Percentiles rank a stretch among this genome's conserved stretches.
phyloP scores from a whole-genome alignment of 2,888 invertebrate species.

The Kuschelorhynchus macadamiae region DNA sequence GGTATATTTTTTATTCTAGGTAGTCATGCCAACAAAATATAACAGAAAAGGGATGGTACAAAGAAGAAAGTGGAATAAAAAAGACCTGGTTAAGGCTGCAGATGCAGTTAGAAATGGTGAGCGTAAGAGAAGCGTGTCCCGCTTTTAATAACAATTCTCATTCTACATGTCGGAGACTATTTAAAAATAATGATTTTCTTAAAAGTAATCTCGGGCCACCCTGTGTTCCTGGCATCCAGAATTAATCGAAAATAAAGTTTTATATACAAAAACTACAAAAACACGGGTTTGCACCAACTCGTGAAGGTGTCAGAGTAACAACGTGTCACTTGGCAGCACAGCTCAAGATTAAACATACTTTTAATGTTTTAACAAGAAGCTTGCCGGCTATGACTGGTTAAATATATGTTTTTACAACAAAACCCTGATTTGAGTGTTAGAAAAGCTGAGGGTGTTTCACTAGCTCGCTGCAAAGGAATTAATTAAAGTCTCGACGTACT shows the following conservation, averaged over 20 bases:
- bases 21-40: no score
- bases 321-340: constrained; percentile 28
- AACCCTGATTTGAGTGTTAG: neutral
- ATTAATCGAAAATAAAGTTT: constrained; percentile 3
- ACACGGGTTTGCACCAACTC: constrained; percentile 31
- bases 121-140: neutral
- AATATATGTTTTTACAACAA: constrained; percentile 11
- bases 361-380: neutral
- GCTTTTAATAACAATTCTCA: constrained; percentile 4
- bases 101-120: neutral
- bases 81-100: neutral
- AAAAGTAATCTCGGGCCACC: constrained; percentile 4
- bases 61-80: no score
- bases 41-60: no score
- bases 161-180: neutral
- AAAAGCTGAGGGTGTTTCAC: constrained; percentile 16
- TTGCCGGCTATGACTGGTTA: constrained; percentile 28
- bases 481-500: constrained; percentile 36
- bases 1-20: no score
- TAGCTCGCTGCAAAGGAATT: constrained; percentile 24
- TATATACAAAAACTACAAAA: constrained; percentile 32
- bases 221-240: constrained; percentile 20
- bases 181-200: constrained; percentile 1
- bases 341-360: constrained; percentile 12
- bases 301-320: constrained; percentile 20